Percentiles rank a stretch among this genome's conserved stretches.
These are phyloP conservation scores for Elysia crispata DNA, from an alignment of 2,888 invertebrate genomes.

Conservation along the genomic window DNA sequence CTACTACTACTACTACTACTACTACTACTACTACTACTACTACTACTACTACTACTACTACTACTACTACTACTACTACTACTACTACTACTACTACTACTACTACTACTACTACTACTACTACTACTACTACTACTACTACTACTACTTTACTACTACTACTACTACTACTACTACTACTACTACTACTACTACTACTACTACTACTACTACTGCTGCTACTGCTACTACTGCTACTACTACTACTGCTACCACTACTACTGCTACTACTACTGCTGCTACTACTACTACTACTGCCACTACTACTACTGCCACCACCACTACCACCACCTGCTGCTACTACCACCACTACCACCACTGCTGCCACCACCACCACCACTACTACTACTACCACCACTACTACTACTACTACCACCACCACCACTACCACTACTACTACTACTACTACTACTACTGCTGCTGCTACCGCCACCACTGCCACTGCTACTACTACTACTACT, in stretches of 20 bases:
- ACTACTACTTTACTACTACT: not conserved
- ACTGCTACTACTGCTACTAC: not conserved
- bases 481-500: slow-evolving; percentile 15
- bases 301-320: not conserved
- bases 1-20: not conserved
- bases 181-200: not conserved
- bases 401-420: not conserved
- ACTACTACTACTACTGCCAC: not conserved
- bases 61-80: not conserved
- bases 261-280: not conserved
- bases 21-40: not conserved
- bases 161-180: not conserved
- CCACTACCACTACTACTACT: not conserved
- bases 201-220: slow-evolving; percentile 2
- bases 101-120: slow-evolving; percentile 10
- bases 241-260: slow-evolving; percentile 11
- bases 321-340: not conserved
- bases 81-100: not conserved
- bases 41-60: not conserved
- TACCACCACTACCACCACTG: not conserved
- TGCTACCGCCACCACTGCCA: not conserved
- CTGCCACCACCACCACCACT: not conserved
- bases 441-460: not conserved
- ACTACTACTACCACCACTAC: not conserved
- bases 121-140: slow-evolving; percentile 13